Conservation (phyloP, 2,888 invertebrate species). For the Cephus spinipes region DNA sequence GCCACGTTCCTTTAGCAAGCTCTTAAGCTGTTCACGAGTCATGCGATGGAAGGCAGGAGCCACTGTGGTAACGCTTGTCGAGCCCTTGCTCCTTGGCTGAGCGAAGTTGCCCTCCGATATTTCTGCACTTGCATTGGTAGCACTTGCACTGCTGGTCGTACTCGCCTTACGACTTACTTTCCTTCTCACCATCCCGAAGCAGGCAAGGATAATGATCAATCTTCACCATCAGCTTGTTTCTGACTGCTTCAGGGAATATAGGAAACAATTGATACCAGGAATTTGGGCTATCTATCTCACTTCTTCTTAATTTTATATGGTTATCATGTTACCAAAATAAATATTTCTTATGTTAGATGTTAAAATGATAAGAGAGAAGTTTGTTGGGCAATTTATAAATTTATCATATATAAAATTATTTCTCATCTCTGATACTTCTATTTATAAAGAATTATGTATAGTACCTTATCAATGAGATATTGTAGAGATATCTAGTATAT, state of each 20-base stretch:
- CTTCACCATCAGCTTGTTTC: background rate
- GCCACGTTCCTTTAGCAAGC: constrained; percentile 57
- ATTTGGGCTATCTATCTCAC: background rate
- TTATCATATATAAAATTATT: background rate
- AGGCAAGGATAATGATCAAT: constrained; percentile 20
- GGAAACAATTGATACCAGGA: background rate
- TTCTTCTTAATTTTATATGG: background rate
- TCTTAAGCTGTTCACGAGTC: constrained; percentile 55
- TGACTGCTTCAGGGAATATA: background rate
- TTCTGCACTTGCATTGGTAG: constrained; percentile 42
- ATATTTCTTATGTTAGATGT: background rate
- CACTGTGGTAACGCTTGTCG: constrained; percentile 43
- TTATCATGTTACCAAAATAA: background rate
- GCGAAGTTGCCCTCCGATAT: constrained; percentile 44
- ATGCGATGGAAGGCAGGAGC: constrained; percentile 50
- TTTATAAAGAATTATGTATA: background rate
- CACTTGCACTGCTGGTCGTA: constrained; percentile 43
- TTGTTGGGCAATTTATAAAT: background rate
- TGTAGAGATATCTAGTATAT: background rate
- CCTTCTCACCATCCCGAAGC: constrained; percentile 51
- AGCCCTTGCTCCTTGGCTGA: constrained; percentile 42
- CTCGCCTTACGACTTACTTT: constrained; percentile 53
- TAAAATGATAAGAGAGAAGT: background rate
- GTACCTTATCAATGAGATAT: background rate
- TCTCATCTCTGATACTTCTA: background rate